phyloP scores from a whole-genome alignment of 2,113 vertebrate genomes.

The Onychostruthus taczanowskii region DNA sequence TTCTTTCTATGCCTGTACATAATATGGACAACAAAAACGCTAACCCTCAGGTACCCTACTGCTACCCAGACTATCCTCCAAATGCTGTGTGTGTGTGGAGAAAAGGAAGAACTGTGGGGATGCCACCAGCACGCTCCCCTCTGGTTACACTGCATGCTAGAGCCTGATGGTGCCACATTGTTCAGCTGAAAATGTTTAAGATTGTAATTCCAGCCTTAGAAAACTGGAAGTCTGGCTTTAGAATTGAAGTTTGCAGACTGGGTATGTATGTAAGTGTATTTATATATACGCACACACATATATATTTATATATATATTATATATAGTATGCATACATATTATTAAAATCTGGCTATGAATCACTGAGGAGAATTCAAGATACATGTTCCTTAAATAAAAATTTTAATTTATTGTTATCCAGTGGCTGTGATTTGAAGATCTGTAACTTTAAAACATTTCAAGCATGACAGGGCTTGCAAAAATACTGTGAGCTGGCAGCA shows the following conservation, averaged over 20 bases:
- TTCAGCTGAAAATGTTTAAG: background rate
- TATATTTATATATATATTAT: background rate
- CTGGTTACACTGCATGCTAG: background rate
- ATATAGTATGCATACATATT: background rate
- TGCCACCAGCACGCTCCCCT: fast-evolving
- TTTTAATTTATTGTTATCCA: background rate
- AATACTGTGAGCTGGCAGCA: background rate
- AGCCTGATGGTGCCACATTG: background rate
- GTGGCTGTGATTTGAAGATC: background rate
- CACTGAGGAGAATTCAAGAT: background rate
- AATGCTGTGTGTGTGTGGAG: background rate
- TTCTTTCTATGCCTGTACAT: background rate
- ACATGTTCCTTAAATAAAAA: background rate
- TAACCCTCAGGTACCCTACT: background rate
- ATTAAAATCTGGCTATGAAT: background rate
- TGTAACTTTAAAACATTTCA: background rate
- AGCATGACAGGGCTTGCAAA: background rate
- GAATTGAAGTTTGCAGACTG: background rate
- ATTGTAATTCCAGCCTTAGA: background rate
- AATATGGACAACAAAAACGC: background rate
- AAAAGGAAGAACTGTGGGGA: background rate
- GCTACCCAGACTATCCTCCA: background rate
- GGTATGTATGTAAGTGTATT: background rate
- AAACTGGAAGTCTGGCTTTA: background rate
- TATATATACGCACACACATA: background rate